Percentiles rank a stretch among this genome's conserved stretches.
Conservation (phyloP, 2,888 invertebrate genomes). For the Latheticus oryzae region DNA sequence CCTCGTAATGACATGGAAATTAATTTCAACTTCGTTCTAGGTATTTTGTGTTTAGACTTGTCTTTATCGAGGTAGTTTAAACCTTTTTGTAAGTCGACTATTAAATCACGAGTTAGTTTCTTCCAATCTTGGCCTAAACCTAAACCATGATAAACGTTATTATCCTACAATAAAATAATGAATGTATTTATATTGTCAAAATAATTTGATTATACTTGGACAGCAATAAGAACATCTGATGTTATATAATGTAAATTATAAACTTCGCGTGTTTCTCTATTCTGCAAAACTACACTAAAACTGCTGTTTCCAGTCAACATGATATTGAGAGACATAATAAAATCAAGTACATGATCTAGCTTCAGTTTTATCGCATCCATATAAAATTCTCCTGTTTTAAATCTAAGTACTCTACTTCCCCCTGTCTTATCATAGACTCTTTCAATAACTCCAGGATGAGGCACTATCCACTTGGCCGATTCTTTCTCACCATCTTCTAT, state of each 20-base stretch:
- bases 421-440: constrained; percentile 72
- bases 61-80: constrained; percentile 76
- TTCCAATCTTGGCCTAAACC: constrained; percentile 78
- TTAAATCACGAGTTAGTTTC: constrained; percentile 85
- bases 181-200: constrained; percentile 6
- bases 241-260: constrained; percentile 87
- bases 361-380: constrained; percentile 77
- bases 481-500: constrained; percentile 82
- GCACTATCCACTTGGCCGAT: constrained; percentile 78
- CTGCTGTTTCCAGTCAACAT: constrained; percentile 83
- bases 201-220: constrained; percentile 68
- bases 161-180: constrained; percentile 67
- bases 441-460: constrained; percentile 75
- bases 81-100: constrained; percentile 93
- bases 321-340: constrained; percentile 81
- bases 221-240: constrained; percentile 78
- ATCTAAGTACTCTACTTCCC: constrained; percentile 76
- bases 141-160: constrained; percentile 89
- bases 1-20: constrained; percentile 66
- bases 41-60: constrained; percentile 76
- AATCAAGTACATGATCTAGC: constrained; percentile 77
- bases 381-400: constrained; percentile 77
- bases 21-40: constrained; percentile 79
- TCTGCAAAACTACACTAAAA: constrained; percentile 81
- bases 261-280: constrained; percentile 80